A percentile compares a stretch with the other conserved stretches of the same genome.
phyloP scores from a whole-genome alignment of 2,113 vertebrate species.

The Sclerurus mexicanus region DNA sequence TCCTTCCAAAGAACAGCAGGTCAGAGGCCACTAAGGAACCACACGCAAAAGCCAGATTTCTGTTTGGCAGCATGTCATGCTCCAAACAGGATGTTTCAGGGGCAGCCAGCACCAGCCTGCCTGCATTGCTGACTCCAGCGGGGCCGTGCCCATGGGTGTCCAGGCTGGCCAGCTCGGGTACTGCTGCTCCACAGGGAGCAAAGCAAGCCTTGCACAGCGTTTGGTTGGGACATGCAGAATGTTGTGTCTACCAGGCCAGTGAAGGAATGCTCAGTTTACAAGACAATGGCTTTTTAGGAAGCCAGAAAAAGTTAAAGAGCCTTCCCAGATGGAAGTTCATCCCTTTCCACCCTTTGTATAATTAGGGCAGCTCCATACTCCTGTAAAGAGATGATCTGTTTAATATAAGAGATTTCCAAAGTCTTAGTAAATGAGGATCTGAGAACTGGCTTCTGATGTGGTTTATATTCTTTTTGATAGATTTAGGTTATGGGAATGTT shows the following conservation, averaged over 20 bases:
- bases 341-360: slow-evolving; percentile 1
- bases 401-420: slow-evolving; percentile 49
- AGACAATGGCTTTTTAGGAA: slow-evolving; percentile 49
- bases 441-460: slow-evolving; percentile 49
- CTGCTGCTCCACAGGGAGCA: background rate
- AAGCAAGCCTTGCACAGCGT: background rate
- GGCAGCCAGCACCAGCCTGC: background rate
- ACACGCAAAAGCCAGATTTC: rapidly evolving
- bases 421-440: slow-evolving; percentile 29
- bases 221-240: background rate
- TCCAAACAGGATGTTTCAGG: rapidly evolving
- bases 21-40: background rate
- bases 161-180: background rate
- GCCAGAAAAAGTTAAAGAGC: slow-evolving; percentile 44
- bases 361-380: slow-evolving; percentile 13
- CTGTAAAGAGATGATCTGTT: slow-evolving; percentile 14
- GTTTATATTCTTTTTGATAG: slow-evolving; percentile 57
- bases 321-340: slow-evolving; percentile 6
- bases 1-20: background rate
- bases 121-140: background rate
- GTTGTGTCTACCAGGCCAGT: slow-evolving; percentile 48
- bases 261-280: slow-evolving; percentile 50
- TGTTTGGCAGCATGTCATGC: background rate
- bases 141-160: background rate
- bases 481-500: slow-evolving; percentile 40